phyloP scores from a whole-genome alignment of 2,888 invertebrate genomes.

The Nycteola revayana region DNA sequence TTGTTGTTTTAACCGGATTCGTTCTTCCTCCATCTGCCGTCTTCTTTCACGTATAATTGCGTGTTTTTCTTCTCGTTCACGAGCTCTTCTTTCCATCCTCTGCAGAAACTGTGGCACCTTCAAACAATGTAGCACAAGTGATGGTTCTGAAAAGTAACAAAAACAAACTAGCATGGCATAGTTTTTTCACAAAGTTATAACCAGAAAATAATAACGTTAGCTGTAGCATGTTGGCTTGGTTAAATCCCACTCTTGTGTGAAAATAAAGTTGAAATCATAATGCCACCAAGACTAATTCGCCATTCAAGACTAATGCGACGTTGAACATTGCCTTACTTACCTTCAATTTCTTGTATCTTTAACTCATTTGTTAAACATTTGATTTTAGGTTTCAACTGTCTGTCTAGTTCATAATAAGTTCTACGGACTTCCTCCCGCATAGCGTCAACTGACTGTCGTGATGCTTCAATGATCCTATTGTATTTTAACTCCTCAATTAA shows the following conservation, averaged over 20 bases:
- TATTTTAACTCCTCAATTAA: slow-evolving; percentile 88
- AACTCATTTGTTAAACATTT: slow-evolving; percentile 76
- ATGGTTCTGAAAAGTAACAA: slow-evolving; percentile 49
- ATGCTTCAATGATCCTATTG: slow-evolving; percentile 85
- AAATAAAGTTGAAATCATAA: no score
- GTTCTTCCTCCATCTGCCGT: slow-evolving; percentile 74
- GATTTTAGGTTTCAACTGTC: slow-evolving; percentile 80
- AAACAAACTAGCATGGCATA: no score
- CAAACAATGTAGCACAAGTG: slow-evolving; percentile 68
- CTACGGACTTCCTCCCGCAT: slow-evolving; percentile 82
- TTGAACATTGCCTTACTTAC: no score
- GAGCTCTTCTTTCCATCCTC: slow-evolving; percentile 87
- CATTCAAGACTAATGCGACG: no score
- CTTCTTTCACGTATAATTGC: slow-evolving; percentile 72
- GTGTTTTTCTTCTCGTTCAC: slow-evolving; percentile 83
- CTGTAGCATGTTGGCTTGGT: no score
- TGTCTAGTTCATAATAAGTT: slow-evolving; percentile 79
- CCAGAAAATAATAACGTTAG: no score
- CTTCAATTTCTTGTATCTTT: slow-evolving; percentile 68
- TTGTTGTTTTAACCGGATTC: slow-evolving; percentile 69
- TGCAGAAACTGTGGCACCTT: slow-evolving; percentile 86
- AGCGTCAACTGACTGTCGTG: slow-evolving; percentile 79
- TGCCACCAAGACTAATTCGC: no score
- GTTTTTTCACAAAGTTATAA: no score
- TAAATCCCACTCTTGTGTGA: no score